phyloP scores from a whole-genome alignment of 2,888 invertebrate genomes.

The Cyrtodaria siliqua region DNA sequence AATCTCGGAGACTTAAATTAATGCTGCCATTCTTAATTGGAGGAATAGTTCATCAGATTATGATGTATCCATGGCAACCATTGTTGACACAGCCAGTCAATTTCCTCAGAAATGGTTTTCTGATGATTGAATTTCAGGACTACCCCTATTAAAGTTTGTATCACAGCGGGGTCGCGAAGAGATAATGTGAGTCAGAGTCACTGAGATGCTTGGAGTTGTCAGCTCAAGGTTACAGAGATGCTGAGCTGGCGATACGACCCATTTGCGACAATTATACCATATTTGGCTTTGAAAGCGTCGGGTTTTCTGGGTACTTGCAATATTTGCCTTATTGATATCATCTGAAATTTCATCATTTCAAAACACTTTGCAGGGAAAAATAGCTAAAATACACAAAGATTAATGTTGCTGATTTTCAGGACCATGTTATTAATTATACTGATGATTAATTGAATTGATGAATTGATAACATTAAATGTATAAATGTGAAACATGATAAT shows the following conservation, averaged over 20 bases:
- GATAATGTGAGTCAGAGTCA: no score
- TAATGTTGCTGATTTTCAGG: no score
- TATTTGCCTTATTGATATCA: no score
- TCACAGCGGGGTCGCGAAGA: conserved; percentile 1
- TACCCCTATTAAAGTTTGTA: conserved; percentile 40
- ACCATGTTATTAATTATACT: no score
- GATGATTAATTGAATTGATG: no score
- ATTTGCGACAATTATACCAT: conserved; percentile 40
- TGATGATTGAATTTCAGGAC: conserved; percentile 56
- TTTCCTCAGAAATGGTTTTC: conserved; percentile 61
- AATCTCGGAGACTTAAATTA: conserved; percentile 32
- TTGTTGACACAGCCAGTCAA: conserved; percentile 64
- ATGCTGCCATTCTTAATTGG: conserved; percentile 63
- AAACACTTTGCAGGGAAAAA: no score
- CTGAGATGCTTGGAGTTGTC: no score
- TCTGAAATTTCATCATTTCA: no score
- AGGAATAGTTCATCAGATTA: conserved; percentile 65
- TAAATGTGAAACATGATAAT: no score
- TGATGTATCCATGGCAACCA: conserved; percentile 57
- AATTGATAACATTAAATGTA: no score
- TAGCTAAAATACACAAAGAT: no score
- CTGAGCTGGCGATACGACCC: conserved; percentile 39
- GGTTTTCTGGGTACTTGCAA: no score
- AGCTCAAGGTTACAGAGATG: conserved; percentile 28
- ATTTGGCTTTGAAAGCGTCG: conserved; percentile 13